phyloP scores from a whole-genome alignment of 2,113 vertebrate species.

The Atrichornis clamosus region DNA sequence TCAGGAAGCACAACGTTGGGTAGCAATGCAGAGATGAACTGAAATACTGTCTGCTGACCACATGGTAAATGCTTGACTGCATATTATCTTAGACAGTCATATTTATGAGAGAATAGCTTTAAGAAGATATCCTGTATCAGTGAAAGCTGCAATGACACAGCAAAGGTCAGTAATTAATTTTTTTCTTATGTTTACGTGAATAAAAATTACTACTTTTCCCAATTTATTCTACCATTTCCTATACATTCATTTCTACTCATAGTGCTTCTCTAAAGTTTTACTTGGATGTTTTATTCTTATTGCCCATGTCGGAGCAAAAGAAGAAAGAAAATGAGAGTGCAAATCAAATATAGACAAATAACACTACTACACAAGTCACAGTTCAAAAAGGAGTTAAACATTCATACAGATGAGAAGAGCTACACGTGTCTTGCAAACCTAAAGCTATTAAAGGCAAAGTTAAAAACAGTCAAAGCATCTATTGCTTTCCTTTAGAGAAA shows the following conservation, averaged over 20 bases:
- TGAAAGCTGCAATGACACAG: background rate
- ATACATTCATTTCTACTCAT: background rate
- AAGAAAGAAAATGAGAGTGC: background rate
- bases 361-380: background rate
- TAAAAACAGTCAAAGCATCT: background rate
- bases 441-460: background rate
- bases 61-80: background rate
- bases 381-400: background rate
- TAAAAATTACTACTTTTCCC: background rate
- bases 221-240: background rate
- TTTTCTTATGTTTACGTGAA: background rate
- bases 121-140: background rate
- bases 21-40: background rate
- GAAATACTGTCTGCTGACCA: background rate
- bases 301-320: rapidly evolving
- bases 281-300: background rate
- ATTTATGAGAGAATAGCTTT: background rate
- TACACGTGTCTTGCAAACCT: background rate
- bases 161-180: background rate
- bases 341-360: background rate
- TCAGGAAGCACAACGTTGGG: background rate
- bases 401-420: background rate
- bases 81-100: background rate
- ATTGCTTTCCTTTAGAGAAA: background rate
- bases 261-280: background rate